Base-by-base conservation (phyloP, 2,797 vertebrate genomes). In the Acanthurus leucopareius region DNA sequence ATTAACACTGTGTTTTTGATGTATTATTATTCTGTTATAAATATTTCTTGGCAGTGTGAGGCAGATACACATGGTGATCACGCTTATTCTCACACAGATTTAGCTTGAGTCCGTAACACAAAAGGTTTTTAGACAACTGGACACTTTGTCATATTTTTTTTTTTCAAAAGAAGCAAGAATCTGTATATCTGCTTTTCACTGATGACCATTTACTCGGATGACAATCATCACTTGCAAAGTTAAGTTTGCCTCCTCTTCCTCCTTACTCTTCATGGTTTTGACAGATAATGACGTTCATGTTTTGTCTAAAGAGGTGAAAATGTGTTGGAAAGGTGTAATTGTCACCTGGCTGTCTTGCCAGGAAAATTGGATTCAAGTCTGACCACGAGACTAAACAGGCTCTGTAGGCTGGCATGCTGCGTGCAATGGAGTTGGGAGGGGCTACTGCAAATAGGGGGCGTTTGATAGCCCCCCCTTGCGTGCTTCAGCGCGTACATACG, bases 361-460 rank as follows among this genome's bases (percentile, higher is more conserved):
- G 9, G 2, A 38, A 28, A 47, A 16, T 7, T 22, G 44, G 2
- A n/a, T 32, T 5, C 15, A 52, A 25, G 32, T 22, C 22, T 69
- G 67, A 19, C 56, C 20, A 19, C 15, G 14, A 54, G 22, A 52
- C 44, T 7, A 0, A 2, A 4, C 2, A 1, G 11, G 11, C 32
- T 11, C 5, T 32, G 20, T 9, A 1, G 6, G 35, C 54, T 52
- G 78, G 17, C 61, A 51, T 40, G 32, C 17, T 22, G 69, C 56
- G 40, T 4, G 13, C 15, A 35, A 59, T 10, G 35, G 48, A 25
- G 60, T 0, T 56, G 80, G 91, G 90, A 88, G 85, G 87, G 69
- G 73, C 68, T 63, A 20, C 17, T 67, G 52, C 2, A 9, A 65
- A 28, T 11, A n/a, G 22, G 59, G 75, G 84, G 75, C 25, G 70